Evolutionary conservation across 2,113 vertebrate species (phyloP).

Genomic region (Gymnorhina tibicen): DNA sequence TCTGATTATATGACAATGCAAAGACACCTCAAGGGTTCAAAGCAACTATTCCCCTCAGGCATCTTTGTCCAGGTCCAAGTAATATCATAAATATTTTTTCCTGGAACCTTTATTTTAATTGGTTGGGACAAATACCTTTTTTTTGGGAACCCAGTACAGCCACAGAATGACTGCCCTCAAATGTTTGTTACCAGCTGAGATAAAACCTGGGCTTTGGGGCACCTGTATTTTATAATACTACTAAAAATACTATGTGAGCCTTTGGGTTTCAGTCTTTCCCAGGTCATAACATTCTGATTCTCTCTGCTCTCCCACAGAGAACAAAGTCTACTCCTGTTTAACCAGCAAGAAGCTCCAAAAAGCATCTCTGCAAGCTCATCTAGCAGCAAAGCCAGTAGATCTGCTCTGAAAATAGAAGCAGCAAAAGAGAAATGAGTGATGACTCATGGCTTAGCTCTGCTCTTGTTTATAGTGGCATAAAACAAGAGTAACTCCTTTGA

Average conservation of each 20-base stretch:
- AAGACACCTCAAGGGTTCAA: background rate
- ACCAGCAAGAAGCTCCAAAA: constrained; percentile 11
- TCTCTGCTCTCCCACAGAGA: constrained; percentile 13
- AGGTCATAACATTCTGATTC: background rate
- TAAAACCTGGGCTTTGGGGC: background rate
- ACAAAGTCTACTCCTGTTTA: constrained; percentile 8
- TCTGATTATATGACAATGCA: background rate
- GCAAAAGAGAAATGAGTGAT: background rate
- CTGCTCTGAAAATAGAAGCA: constrained; percentile 53
- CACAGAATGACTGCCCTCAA: constrained; percentile 19
- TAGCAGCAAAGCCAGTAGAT: constrained; percentile 35
- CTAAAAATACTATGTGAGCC: background rate
- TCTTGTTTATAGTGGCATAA: constrained; percentile 32
- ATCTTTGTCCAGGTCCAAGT: background rate
- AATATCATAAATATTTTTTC: background rate
- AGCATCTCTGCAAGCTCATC: constrained; percentile 50
- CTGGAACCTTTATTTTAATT: background rate
- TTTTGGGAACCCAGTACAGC: background rate
- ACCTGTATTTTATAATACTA: background rate
- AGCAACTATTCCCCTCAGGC: background rate
- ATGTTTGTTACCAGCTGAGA: background rate
- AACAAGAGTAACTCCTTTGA: constrained; percentile 26
- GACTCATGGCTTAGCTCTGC: constrained; percentile 49
- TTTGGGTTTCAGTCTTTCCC: background rate
- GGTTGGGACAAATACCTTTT: background rate